A percentile compares a stretch with the other conserved stretches of the same genome.
Conservation (phyloP, 2,113 vertebrate genomes). For the Otocyon megalotis region DNA sequence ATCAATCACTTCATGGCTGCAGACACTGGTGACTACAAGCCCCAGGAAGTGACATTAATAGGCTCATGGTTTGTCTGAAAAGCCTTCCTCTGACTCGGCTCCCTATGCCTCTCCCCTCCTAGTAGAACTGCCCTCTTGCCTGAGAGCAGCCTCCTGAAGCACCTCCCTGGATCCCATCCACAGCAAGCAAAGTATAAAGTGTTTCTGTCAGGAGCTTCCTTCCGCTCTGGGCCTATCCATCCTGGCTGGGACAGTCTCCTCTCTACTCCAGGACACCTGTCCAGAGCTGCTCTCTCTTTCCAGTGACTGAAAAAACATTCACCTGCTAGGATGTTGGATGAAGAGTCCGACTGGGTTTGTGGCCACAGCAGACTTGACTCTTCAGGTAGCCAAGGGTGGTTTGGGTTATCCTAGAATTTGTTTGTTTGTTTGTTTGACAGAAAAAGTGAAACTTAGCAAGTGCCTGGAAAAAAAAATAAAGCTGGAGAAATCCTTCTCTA, state of each 20-base stretch:
- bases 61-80: background rate
- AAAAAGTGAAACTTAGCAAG: conserved; percentile 6
- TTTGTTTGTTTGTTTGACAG: background rate
- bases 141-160: background rate
- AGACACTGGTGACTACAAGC: background rate
- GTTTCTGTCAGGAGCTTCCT: background rate
- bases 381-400: background rate
- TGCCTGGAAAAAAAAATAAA: background rate
- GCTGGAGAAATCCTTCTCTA: background rate
- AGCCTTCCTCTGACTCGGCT: background rate
- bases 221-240: background rate
- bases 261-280: background rate
- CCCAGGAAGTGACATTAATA: background rate
- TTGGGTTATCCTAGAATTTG: background rate
- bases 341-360: background rate
- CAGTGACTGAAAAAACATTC: background rate
- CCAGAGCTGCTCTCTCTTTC: background rate
- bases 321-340: background rate
- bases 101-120: background rate
- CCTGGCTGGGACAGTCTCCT: background rate
- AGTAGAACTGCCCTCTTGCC: background rate
- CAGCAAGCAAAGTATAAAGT: background rate
- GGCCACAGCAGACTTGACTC: background rate
- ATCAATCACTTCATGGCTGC: background rate
- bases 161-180: background rate